Evolutionary conservation across 2,888 invertebrate genomes (phyloP).

Genomic region (Mellilla xanthometata): DNA sequence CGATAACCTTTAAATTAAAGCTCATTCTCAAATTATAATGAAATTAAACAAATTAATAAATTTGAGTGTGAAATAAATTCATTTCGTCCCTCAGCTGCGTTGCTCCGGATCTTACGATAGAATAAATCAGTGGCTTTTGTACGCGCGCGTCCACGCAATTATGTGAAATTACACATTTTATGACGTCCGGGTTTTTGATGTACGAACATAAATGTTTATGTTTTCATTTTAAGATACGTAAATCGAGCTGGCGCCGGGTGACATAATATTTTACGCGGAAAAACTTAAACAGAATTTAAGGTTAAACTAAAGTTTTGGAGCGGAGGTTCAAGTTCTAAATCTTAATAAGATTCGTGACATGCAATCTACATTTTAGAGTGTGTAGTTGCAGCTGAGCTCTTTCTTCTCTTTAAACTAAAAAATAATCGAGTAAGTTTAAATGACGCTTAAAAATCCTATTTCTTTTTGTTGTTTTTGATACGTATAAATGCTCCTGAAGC

Average conservation of each 20-base stretch:
- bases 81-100: constrained; percentile 6
- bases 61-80: constrained; percentile 9
- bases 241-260: constrained; percentile 6
- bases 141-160: constrained; percentile 14
- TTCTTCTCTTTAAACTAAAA: too few species aligned
- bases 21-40: not conserved
- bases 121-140: constrained; percentile 12
- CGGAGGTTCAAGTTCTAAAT: too few species aligned
- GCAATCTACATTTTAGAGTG: too few species aligned
- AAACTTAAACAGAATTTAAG: not conserved
- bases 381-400: too few species aligned
- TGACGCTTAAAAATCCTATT: too few species aligned
- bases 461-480: too few species aligned
- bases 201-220: constrained; percentile 15
- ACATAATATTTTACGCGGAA: not conserved
- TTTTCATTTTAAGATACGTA: constrained; percentile 9
- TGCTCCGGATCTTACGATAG: constrained; percentile 11
- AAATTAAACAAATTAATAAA: constrained; percentile 2
- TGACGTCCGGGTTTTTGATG: constrained; percentile 15
- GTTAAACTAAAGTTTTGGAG: too few species aligned
- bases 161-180: constrained; percentile 13
- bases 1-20: not conserved
- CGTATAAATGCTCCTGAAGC: too few species aligned
- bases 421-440: too few species aligned
- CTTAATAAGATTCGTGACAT: too few species aligned